These are phyloP conservation scores for Hypercompe scribonia DNA, from an alignment of 2,888 invertebrate genomes.

Conservation along the genomic window DNA sequence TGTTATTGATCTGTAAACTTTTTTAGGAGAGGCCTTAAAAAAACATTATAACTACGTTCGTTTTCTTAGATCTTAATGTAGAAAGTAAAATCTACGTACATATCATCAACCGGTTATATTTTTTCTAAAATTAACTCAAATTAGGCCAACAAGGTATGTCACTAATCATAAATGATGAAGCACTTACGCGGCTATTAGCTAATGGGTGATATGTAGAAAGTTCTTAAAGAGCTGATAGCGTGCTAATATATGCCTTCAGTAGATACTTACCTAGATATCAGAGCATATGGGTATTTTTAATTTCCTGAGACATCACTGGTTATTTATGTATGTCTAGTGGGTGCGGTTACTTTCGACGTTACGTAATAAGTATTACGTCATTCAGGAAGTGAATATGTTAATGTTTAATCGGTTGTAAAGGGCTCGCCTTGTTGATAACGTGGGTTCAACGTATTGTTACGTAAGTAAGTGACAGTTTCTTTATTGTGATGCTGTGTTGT, in stretches of 20 bases:
- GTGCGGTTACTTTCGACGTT: constrained; percentile 58
- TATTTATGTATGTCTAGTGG: constrained; percentile 33
- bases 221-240: constrained; percentile 5
- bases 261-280: constrained; percentile 26
- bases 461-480: constrained; percentile 33
- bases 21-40: no score
- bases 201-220: constrained; percentile 1
- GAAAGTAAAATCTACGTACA: not conserved
- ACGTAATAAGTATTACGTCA: constrained; percentile 57
- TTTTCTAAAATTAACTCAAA: not conserved
- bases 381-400: constrained; percentile 48
- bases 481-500: constrained; percentile 13
- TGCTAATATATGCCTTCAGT: constrained; percentile 12
- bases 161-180: not conserved
- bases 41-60: not conserved
- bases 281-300: constrained; percentile 38
- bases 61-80: not conserved
- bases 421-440: constrained; percentile 43
- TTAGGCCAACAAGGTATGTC: not conserved
- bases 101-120: not conserved
- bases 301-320: constrained; percentile 45
- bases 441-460: constrained; percentile 39
- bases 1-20: not conserved
- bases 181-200: not conserved
- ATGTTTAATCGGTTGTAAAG: constrained; percentile 45